Evolutionary conservation across 1,140 invertebrate genomes (phyloP), one percentile per base, ranked within the genome.

Genomic region (Drosophila carrolli): DNA sequence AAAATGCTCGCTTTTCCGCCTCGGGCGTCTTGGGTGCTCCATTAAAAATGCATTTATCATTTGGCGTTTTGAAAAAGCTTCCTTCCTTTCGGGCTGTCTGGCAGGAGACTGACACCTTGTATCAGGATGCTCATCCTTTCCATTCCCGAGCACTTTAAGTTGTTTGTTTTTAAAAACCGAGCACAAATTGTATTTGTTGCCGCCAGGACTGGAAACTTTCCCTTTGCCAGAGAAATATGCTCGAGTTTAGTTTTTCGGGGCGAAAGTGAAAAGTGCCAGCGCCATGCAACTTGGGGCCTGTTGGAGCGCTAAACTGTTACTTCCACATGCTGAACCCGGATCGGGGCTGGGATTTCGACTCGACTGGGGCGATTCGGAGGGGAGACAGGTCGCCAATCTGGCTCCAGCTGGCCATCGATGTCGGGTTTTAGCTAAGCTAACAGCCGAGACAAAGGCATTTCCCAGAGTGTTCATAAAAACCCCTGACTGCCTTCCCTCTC

Each of bases 41-140:
- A 86, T 86, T 86, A 86, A 86, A 86, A 86, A 86, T 86, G 82
- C 82, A 86, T 86, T 86, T 86, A 86, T 86, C 82, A 86, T 86
- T 86, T 86, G 79, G 83, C 75, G 82, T 86, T 86, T 86, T 71
- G 51, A 73, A 88, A 86, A 83, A 82, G 82, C 82, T 86, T 86
- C 82, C 82, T 86, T 86, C 78, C 82, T 71, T 70, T 32, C 63
- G n/a, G 44, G n/a, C 63, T 63, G 58, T 6, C 51, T 32, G 51
- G 47, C 51, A 40, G 19, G 29, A 41, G 54, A 43, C 71, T 71
- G 67, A 71, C 67, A 71, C 67, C 67, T 71, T 71, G 44, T 72
- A 72, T 72, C 68, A 48, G 44, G 44, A 56, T 71, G 66, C 68
- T 71, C 68, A 71, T 72, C 68, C 66, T 43, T 51, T 32, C 35